Evolutionary conservation across 2,797 vertebrate genomes (phyloP).

Genomic region (Bucorvus abyssinicus): DNA sequence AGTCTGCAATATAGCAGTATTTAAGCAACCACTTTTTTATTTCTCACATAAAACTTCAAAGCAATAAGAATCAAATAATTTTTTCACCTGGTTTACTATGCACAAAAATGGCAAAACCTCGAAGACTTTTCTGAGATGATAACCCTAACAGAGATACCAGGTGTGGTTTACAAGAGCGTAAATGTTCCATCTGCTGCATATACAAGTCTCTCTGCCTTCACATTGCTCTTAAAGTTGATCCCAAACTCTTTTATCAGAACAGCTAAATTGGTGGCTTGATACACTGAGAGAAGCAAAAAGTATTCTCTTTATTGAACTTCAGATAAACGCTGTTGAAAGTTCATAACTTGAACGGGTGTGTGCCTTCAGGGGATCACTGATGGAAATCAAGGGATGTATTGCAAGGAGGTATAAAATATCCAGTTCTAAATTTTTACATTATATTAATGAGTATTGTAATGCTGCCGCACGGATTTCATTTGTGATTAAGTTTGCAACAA

Average conservation of each 20-base stretch:
- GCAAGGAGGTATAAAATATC: neutral
- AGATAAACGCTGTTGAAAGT: neutral
- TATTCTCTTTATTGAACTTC: neutral
- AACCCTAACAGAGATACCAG: neutral
- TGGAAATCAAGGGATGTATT: neutral
- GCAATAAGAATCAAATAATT: neutral
- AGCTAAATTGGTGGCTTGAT: neutral
- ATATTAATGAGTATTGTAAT: neutral
- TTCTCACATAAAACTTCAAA: neutral
- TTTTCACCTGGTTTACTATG: neutral
- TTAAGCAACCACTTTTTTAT: neutral
- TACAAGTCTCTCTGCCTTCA: neutral
- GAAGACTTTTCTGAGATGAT: neutral
- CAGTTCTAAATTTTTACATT: neutral
- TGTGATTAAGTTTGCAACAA: neutral
- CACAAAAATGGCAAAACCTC: neutral
- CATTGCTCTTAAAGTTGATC: neutral
- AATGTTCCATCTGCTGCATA: conserved; percentile 4
- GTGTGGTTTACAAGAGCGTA: neutral
- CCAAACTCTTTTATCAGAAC: neutral
- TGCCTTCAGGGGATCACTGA: neutral
- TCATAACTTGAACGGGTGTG: neutral
- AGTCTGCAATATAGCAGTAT: neutral
- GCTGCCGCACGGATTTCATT: neutral
- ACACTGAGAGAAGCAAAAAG: neutral